Evolutionary conservation across 1,140 invertebrate species (phyloP), one percentile per base, ranked within the genome.

Genomic region (Copidosoma floridanum): DNA sequence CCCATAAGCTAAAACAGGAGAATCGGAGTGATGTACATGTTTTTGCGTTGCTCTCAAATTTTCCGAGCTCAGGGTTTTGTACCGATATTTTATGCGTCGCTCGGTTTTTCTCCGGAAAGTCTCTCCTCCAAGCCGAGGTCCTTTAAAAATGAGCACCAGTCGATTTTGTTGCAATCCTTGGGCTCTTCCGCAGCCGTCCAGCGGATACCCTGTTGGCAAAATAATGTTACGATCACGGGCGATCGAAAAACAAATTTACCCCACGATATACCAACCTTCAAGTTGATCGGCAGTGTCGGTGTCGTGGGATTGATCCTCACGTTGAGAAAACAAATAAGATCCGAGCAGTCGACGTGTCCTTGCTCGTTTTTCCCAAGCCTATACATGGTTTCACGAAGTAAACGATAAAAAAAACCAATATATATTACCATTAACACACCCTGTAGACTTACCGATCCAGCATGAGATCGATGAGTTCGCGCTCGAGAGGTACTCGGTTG

Each of bases 401-500:
- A 41, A 12, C 16, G n/a, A n/a, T n/a, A n/a, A n/a, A n/a, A n/a
- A n/a, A n/a, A n/a, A n/a, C n/a, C n/a, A n/a, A n/a, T n/a, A n/a
- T n/a, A n/a, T n/a, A n/a, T n/a, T n/a, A n/a, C n/a, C n/a, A n/a
- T n/a, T n/a, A n/a, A n/a, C n/a, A n/a, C n/a, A n/a, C n/a, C n/a
- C n/a, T n/a, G n/a, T n/a, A n/a, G n/a, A 81, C 81, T 78, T 74
- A 90, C 87, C 87, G 84, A 71, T 86, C 77, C 18, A 92, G 71
- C 77, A 91, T 85, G 32, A 85, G 84, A 63, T 88, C 83, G 55
- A 91, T 74, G 0, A 92, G 75, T 57, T 89, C 85, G 5, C 79
- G 68, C 53, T 85, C 84, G 1, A 91, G 74, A 0, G 89, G 89
- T 38, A 92, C 63, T 38, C 85, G 80, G 52, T 85, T 85, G 2